Conservation (phyloP, 2,113 vertebrate genomes). For the Pelmatolapia mariae region DNA sequence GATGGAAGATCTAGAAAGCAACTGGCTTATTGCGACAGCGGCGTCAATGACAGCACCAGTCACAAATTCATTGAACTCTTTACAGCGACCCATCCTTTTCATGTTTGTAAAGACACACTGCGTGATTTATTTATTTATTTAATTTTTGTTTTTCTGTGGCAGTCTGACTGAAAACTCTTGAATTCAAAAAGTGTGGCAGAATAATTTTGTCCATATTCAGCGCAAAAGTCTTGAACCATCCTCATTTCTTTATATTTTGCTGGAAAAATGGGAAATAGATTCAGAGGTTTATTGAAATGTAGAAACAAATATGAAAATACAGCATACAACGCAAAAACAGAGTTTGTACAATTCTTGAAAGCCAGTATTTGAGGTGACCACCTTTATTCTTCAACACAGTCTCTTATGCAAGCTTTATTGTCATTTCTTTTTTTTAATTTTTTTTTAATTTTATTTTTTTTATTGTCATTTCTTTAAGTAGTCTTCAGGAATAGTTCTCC, state of each 20-base stretch:
- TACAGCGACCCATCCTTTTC: not conserved
- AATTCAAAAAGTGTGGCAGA: not conserved
- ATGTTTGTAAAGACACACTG: not conserved
- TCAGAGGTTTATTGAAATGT: not conserved
- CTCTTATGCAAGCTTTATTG: not conserved
- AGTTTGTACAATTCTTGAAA: not conserved
- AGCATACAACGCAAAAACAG: not conserved
- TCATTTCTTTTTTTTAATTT: too few species aligned
- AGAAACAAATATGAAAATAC: rapidly evolving
- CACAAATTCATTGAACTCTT: not conserved
- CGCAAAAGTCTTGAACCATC: not conserved
- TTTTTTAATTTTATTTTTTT: too few species aligned
- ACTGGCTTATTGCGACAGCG: rapidly evolving
- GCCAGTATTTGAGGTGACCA: not conserved
- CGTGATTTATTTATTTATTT: rapidly evolving
- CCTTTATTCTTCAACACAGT: not conserved
- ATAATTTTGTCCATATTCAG: not conserved
- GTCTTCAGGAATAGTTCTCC: not conserved
- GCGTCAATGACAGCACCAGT: rapidly evolving
- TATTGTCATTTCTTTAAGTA: not conserved
- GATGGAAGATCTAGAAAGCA: not conserved
- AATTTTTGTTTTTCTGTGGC: not conserved
- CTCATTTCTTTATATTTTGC: not conserved
- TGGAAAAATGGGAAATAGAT: not conserved
- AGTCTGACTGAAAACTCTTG: not conserved